Conservation (phyloP, 2,888 invertebrate genomes). For the Nematopogon swammerdamellus region DNA sequence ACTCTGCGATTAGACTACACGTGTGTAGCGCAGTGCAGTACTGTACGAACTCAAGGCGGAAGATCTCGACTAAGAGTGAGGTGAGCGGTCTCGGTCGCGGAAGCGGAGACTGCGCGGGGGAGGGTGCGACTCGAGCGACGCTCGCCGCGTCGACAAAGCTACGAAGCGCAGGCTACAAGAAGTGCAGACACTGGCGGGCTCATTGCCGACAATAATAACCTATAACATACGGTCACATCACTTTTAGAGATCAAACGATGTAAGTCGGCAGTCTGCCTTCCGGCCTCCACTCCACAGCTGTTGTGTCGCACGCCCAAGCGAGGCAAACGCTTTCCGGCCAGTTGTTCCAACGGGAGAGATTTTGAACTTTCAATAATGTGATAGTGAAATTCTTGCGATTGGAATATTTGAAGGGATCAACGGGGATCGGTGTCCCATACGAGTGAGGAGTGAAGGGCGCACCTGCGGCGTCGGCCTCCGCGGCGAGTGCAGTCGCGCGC, state of each 20-base stretch:
- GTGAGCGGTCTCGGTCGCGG: slow-evolving; percentile 44
- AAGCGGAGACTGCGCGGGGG: slow-evolving; percentile 50
- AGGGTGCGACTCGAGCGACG: slow-evolving; percentile 46
- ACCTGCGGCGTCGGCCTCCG: slow-evolving; percentile 57
- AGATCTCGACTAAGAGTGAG: slow-evolving; percentile 35
- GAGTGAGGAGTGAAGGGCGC: background rate
- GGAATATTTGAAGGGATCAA: too few species aligned
- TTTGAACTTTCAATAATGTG: too few species aligned
- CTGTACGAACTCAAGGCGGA: slow-evolving; percentile 43
- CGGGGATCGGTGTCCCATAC: background rate
- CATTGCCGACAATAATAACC: slow-evolving; percentile 57
- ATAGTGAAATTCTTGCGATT: too few species aligned
- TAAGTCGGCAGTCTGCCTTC: background rate
- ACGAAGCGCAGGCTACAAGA: slow-evolving; percentile 56
- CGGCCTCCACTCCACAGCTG: too few species aligned
- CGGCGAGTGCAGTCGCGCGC: slow-evolving; percentile 85
- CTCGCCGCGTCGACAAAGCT: slow-evolving; percentile 42
- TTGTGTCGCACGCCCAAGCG: too few species aligned
- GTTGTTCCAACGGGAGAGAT: too few species aligned
- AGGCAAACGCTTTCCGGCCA: too few species aligned
- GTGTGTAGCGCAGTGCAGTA: slow-evolving; percentile 43
- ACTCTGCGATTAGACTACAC: slow-evolving; percentile 52
- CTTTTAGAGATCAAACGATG: background rate
- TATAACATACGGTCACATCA: slow-evolving; percentile 55
- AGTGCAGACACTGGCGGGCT: slow-evolving; percentile 55